Evolutionary conservation across 2,797 vertebrate genomes (phyloP), one percentile per base, ranked within the genome.

Genomic region (Silurus lanzhouensis): DNA sequence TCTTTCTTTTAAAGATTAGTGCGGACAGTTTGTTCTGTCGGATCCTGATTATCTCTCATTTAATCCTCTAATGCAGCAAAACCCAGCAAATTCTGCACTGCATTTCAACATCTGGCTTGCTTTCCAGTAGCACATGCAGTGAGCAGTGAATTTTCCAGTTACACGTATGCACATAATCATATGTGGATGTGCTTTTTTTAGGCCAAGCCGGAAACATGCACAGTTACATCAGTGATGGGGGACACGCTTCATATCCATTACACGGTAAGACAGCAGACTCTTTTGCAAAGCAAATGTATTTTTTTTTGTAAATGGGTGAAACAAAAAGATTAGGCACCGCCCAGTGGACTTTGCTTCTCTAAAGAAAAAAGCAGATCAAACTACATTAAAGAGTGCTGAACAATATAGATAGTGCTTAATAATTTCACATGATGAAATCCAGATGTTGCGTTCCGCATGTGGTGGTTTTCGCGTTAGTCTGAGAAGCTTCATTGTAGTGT

Each of bases 191-290:
- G 1, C 2, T 52, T 52, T 63, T 31, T 85, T n/a, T 77, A 98
- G 97, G 96, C 95, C 91, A 92, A 95, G 86, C 95, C 97, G 0
- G 96, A 97, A 87, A 95, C 92, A 86, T 99, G 98, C 87, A 91
- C 93, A 27, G 92, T 96, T 75, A 91, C 92, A 52, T 96, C 97
- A 72, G 90, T 88, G 12, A 91, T 95, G 89, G 98, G 98, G 89
- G 98, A 99, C 94, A 97, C 97, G 82, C 93, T 98, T 80, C 94
- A 94, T 19, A 97, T 99, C 88, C 97, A 98, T 91, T 99, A 99
- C 92, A 98, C 97, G 94, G 98, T 99, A 91, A 96, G 95, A 87
- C 5, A 87, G 72, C 12, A 66, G 60, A 48, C 44, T 64, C 0
- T 3, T 27, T 72, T n/a, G 1, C 7, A 22, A 46, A 12, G 10